Percentiles rank a stretch among this genome's conserved stretches.
These are phyloP conservation scores for Turritopsis dohrnii DNA, from an alignment of 30 jellyfish, hydroid and myxozoan species.

Conservation along the genomic window DNA sequence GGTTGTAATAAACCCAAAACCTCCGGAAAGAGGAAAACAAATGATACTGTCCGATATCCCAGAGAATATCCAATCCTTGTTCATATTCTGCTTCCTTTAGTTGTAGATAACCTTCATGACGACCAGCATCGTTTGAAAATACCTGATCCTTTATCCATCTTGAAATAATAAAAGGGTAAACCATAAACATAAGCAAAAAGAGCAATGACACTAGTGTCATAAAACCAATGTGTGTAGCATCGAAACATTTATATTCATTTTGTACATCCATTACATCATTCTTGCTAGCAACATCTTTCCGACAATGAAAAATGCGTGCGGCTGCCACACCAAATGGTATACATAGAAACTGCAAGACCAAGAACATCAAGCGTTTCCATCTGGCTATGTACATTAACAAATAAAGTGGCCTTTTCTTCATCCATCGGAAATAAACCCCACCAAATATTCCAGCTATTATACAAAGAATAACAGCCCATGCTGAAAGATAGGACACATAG, in stretches of 20 bases:
- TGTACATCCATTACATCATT: conserved; percentile 74
- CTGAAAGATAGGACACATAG: conserved; percentile 62
- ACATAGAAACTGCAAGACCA: conserved; percentile 56
- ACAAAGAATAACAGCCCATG: conserved; percentile 69
- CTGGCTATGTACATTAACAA: conserved; percentile 73
- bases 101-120: conserved; percentile 88
- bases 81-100: conserved; percentile 95
- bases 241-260: conserved; percentile 51
- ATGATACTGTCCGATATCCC: conserved; percentile 92
- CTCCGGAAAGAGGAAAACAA: conserved; percentile 77
- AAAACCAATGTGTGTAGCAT: conserved; percentile 38
- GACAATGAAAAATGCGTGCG: conserved; percentile 89
- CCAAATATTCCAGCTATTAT: conserved; percentile 40
- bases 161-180: conserved; percentile 58
- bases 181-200: conserved; percentile 40
- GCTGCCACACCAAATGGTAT: conserved; percentile 86
- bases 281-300: conserved; percentile 23
- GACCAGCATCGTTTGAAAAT: conserved; percentile 40
- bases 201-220: conserved; percentile 50
- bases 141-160: conserved; percentile 58
- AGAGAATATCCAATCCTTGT: conserved; percentile 74
- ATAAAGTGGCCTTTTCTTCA: conserved; percentile 63
- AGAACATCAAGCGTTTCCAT: conserved; percentile 58
- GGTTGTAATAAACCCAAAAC: conserved; percentile 82
- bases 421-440: conserved; percentile 51